Evolutionary conservation across 2,888 invertebrate genomes (phyloP), one percentile per base, ranked within the genome.

Genomic region (Chrysolina americana): DNA sequence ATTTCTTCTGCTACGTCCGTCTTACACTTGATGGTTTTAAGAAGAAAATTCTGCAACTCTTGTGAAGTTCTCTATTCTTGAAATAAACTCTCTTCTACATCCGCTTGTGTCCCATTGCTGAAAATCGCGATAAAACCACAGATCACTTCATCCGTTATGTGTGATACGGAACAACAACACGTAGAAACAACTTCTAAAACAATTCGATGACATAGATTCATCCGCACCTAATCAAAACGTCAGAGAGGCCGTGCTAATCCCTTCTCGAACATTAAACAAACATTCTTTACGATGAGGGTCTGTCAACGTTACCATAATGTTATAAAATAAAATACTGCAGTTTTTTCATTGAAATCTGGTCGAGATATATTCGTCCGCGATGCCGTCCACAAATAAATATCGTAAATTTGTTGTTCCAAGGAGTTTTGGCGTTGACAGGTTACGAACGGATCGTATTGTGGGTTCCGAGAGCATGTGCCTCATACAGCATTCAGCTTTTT

Each of bases 351-450:
- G 48, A 75, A 71, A 68, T 65, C 65, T 41, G 68, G 56, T 71
- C 69, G 41, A 65, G 68, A 75, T 75, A 65, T 68, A 68, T 71
- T 71, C 62, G 75, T 71, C 69, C 69, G 75, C 69, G 65, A 50
- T 50, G 68, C 68, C 21, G 71, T 64, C 65, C 71, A 75, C 68
- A 71, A 71, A 75, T 71, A 71, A 71, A 75, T 71, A 75, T 70
- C 71, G 68, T 71, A 71, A 75, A 71, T 69, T 75, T 75, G 75
- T 75, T 75, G 65, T 71, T 75, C 63, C 71, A 68, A 75, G 65
- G 41, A 71, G 68, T 71, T 71, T 68, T 65, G 71, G 75, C 71
- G 75, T 75, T 75, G 75, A 75, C 71, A 71, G 71, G n/a, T 9
- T 15, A 48, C 36, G 23, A 23, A 66, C 50, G 59, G 66, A 66